phyloP scores from a whole-genome alignment of 2,113 vertebrate species.

The Platanista minor region DNA sequence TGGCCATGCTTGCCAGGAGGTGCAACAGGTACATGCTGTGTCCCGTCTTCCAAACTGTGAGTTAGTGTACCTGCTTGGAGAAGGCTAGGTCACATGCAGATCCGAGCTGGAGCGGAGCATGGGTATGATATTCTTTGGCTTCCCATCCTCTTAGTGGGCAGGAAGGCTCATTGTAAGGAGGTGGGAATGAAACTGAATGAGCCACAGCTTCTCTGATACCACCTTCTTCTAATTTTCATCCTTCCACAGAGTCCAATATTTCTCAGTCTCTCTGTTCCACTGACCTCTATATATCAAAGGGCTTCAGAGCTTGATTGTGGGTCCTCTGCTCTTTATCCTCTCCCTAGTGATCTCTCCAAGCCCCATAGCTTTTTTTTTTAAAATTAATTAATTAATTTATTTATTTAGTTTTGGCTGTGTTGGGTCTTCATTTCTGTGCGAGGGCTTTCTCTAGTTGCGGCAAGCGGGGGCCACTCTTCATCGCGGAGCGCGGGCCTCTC shows the following conservation, averaged over 20 bases:
- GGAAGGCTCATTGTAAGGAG: neutral
- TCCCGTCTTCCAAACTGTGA: neutral
- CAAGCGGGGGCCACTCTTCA: no score
- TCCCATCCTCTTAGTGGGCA: neutral
- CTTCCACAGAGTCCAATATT: neutral
- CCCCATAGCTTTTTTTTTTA: no score
- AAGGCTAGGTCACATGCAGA: neutral
- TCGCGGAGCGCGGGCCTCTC: no score
- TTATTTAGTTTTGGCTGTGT: no score
- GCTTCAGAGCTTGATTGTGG: neutral
- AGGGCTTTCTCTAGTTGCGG: no score
- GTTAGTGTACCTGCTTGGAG: neutral
- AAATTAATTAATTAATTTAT: no score
- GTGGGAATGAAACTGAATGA: neutral
- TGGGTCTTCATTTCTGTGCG: no score
- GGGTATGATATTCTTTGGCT: neutral
- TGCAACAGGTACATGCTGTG: neutral
- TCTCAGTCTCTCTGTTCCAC: neutral
- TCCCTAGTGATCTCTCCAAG: no score
- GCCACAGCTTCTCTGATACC: neutral
- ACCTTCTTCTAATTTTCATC: neutral
- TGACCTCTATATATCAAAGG: neutral
- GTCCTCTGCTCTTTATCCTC: neutral
- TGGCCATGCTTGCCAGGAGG: neutral
- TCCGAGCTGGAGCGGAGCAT: neutral